Evolutionary conservation across 2,888 invertebrate genomes (phyloP), one percentile per base, ranked within the genome.

Genomic region (Strigamia maritima): DNA sequence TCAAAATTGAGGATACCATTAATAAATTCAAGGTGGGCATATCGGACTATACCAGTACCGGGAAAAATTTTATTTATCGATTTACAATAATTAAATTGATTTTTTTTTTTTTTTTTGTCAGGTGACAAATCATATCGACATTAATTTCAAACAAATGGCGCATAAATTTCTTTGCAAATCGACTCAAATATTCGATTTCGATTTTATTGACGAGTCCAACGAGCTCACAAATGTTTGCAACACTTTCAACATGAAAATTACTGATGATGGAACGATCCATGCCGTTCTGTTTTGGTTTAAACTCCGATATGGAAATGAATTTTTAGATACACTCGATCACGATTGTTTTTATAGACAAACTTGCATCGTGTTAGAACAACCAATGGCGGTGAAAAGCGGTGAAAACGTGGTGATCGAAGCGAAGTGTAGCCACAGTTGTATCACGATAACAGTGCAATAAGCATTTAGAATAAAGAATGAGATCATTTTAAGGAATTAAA

Each of bases 11-110:
- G 0, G 81, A 83, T 31, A 83, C 82, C 79, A 84, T 86, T 60
- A 85, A 85, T 79, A 82, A 83, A 31, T 86, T 83, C 78, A 83
- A 85, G 84, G 85, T n/a, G n/a, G n/a, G n/a, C n/a, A n/a, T n/a
- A n/a, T n/a, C n/a, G n/a, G n/a, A n/a, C n/a, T n/a, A n/a, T n/a
- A n/a, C n/a, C n/a, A n/a, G n/a, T 85, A 80, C 75, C 22, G 14
- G 1, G 6, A 49, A 49, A 2, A 3, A 16, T 31, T 16, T 7
- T 7, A 70, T 8, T 24, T 24, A 16, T 24, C 3, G 24, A 2
- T 74, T 74, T 31, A 28, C 74, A 74, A 35, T n/a, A 24, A 35
- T 38, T 22, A 12, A 31, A 31, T n/a, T n/a, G n/a, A n/a, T 26
- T 70, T 26, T 14, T 19, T 19, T 16, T 75, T 26, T 7, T 31